phyloP scores from a whole-genome alignment of 2,797 vertebrate genomes.

The Cuniculus paca region DNA sequence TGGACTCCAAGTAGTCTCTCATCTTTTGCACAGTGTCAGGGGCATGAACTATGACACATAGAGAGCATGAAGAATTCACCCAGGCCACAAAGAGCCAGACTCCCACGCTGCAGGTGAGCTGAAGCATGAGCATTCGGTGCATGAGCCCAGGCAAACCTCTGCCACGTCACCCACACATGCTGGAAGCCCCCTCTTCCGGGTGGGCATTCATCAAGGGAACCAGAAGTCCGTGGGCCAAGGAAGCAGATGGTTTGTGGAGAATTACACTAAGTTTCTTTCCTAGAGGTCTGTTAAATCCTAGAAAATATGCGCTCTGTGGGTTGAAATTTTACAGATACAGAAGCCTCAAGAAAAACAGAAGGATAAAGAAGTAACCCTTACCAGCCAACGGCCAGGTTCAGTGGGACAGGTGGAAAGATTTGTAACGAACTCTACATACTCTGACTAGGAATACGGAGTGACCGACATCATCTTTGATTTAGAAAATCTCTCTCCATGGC shows the following conservation, averaged over 20 bases:
- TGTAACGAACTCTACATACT: neutral
- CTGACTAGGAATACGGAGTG: neutral
- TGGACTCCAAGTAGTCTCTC: neutral
- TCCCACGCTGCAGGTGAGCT: neutral
- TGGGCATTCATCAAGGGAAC: neutral
- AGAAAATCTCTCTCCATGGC: neutral
- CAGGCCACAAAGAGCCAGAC: neutral
- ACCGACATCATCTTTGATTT: neutral
- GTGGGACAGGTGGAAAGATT: neutral
- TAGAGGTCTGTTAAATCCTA: neutral
- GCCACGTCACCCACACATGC: neutral
- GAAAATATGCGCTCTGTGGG: neutral
- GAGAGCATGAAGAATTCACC: neutral
- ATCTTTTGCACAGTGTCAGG: neutral
- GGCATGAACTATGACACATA: neutral
- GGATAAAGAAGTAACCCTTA: neutral
- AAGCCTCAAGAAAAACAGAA: neutral
- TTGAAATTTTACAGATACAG: slow-evolving; percentile 35
- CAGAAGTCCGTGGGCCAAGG: neutral
- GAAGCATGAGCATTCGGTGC: neutral
- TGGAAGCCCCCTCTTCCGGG: neutral
- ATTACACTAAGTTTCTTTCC: neutral
- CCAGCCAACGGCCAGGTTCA: neutral
- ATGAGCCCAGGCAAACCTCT: neutral
- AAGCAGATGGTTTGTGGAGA: neutral